Conservation (phyloP, 2,113 vertebrate genomes). For the Dasyurus viverrinus region DNA sequence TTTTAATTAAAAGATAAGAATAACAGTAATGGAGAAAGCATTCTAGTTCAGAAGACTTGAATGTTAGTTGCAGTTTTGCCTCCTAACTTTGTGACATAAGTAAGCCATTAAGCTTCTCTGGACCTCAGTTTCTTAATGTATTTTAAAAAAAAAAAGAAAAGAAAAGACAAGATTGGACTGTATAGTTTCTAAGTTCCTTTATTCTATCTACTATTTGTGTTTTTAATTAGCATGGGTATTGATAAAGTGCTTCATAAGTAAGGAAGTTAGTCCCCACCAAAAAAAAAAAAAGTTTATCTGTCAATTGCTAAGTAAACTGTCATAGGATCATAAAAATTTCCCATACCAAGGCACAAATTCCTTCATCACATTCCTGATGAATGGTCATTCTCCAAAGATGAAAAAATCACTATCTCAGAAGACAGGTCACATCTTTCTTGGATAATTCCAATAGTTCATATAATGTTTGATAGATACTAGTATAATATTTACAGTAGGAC, state of each 20-base stretch:
- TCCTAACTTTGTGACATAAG: neutral
- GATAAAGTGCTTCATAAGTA: slow-evolving; percentile 3
- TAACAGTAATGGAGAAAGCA: neutral
- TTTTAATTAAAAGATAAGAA: neutral
- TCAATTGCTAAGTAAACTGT: slow-evolving; percentile 51
- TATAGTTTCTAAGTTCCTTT: neutral
- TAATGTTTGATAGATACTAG: neutral
- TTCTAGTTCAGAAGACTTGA: neutral
- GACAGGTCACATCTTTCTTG: neutral
- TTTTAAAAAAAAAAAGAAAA: slow-evolving; percentile 12
- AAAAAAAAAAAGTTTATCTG: slow-evolving; percentile 10
- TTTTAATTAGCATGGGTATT: neutral
- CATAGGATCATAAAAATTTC: neutral
- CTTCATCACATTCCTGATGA: neutral
- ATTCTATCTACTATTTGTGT: neutral
- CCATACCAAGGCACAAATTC: neutral
- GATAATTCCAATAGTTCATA: neutral
- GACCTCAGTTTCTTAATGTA: neutral
- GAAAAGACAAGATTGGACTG: neutral
- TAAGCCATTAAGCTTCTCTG: neutral
- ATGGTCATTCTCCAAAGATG: neutral
- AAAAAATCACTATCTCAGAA: neutral
- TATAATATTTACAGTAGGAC: neutral
- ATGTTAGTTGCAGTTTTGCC: neutral
- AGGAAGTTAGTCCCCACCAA: neutral